phyloP scores from a whole-genome alignment of 2,797 vertebrate species.

The Danio aesculapii region DNA sequence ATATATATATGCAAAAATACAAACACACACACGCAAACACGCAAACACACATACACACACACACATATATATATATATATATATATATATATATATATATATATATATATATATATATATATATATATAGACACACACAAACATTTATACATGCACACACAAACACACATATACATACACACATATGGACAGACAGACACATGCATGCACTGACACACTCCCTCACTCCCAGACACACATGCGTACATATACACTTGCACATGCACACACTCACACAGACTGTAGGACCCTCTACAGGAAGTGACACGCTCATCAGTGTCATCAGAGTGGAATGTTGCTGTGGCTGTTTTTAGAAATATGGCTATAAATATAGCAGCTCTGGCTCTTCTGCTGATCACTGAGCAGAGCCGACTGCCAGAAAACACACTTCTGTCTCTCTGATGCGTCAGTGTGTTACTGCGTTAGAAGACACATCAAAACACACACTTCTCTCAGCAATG shows the following conservation, averaged over 20 bases:
- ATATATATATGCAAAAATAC: too few relatives aligned
- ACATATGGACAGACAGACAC: too few relatives aligned
- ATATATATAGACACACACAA: too few relatives aligned
- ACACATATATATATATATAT: too few relatives aligned
- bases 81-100: too few relatives aligned
- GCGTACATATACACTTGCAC: not conserved
- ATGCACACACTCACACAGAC: too few relatives aligned
- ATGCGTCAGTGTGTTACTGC: not conserved
- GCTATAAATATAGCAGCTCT: slow-evolving; percentile 54
- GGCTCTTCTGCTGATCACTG: slow-evolving; percentile 39
- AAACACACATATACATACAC: too few relatives aligned
- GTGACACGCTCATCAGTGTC: slow-evolving; percentile 35
- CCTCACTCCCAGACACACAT: not conserved
- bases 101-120: too few relatives aligned
- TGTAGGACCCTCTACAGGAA: slow-evolving; percentile 33
- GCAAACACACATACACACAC: too few relatives aligned
- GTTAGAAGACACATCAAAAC: not conserved
- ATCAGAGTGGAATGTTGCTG: slow-evolving; percentile 42
- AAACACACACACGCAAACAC: too few relatives aligned
- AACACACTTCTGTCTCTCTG: not conserved
- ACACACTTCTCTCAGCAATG: not conserved
- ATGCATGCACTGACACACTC: too few relatives aligned
- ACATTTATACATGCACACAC: too few relatives aligned
- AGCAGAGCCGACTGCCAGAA: slow-evolving; percentile 25
- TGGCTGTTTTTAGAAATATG: slow-evolving; percentile 56